These are phyloP conservation scores for Siphamia tubifer DNA, from an alignment of 2,113 vertebrate species.

Conservation along the genomic window DNA sequence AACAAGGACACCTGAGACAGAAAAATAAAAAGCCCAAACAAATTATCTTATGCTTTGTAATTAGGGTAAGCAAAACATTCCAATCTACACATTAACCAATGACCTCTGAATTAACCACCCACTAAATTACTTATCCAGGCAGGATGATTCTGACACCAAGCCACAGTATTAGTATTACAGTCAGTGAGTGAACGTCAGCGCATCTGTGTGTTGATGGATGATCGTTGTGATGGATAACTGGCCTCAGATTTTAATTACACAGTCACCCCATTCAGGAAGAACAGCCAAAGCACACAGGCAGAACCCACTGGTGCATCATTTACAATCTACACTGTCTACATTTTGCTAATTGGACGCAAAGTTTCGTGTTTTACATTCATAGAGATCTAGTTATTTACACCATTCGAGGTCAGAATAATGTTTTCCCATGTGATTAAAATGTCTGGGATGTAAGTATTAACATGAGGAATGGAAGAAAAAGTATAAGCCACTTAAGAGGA, in stretches of 20 bases:
- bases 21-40: constrained; percentile 5
- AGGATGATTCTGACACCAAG: neutral
- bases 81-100: constrained; percentile 39
- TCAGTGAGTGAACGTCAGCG: constrained; percentile 24
- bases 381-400: neutral
- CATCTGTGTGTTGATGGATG: constrained; percentile 29
- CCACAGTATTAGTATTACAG: constrained; percentile 49
- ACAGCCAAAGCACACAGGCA: constrained; percentile 17
- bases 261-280: constrained; percentile 8
- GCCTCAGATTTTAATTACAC: constrained; percentile 65
- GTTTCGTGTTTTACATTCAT: neutral
- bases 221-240: constrained; percentile 55
- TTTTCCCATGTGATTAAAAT: constrained; percentile 18
- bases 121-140: constrained; percentile 38
- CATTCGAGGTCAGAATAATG: neutral
- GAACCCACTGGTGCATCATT: constrained; percentile 23
- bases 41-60: constrained; percentile 28
- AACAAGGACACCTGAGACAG: constrained; percentile 87
- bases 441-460: neutral
- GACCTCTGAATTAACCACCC: constrained; percentile 43
- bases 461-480: constrained; percentile 2
- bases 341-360: neutral
- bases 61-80: constrained; percentile 28
- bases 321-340: constrained; percentile 19
- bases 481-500: constrained; percentile 9